Conservation (phyloP, 2,888 invertebrate species). For the Drosophila formosana region DNA sequence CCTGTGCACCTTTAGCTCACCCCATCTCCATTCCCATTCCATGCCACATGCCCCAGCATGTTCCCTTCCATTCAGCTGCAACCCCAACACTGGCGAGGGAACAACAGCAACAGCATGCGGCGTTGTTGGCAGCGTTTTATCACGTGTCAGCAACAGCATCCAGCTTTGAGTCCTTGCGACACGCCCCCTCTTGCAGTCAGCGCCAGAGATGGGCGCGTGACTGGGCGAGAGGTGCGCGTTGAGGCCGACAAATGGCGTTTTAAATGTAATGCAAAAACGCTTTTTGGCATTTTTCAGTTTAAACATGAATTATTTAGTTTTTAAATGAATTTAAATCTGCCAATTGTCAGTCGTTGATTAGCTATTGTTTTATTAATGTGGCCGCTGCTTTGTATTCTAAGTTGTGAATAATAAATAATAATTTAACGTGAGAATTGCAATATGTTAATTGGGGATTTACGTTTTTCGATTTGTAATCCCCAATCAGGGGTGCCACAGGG, state of each 20-base stretch:
- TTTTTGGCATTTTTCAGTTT: not conserved
- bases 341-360: too few species aligned
- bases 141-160: constrained; percentile 78
- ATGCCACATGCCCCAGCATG: not conserved
- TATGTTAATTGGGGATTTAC: too few species aligned
- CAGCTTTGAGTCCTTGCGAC: constrained; percentile 62
- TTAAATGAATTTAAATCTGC: not conserved
- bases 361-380: too few species aligned
- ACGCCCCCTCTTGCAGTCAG: constrained; percentile 45
- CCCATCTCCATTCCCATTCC: not conserved
- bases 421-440: too few species aligned
- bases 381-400: too few species aligned
- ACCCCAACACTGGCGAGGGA: not conserved
- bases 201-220: constrained; percentile 46
- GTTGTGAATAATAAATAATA: too few species aligned
- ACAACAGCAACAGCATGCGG: constrained; percentile 29
- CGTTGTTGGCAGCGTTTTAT: constrained; percentile 72
- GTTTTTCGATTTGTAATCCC: too few species aligned
- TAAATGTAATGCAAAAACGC: not conserved
- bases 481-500: too few species aligned
- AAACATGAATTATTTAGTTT: not conserved
- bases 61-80: constrained; percentile 30
- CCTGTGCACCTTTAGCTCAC: constrained; percentile 70
- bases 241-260: not conserved
- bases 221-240: not conserved